Conservation (phyloP, 37 sponge, comb jelly and placozoan species). For the Beroe forskalii region DNA sequence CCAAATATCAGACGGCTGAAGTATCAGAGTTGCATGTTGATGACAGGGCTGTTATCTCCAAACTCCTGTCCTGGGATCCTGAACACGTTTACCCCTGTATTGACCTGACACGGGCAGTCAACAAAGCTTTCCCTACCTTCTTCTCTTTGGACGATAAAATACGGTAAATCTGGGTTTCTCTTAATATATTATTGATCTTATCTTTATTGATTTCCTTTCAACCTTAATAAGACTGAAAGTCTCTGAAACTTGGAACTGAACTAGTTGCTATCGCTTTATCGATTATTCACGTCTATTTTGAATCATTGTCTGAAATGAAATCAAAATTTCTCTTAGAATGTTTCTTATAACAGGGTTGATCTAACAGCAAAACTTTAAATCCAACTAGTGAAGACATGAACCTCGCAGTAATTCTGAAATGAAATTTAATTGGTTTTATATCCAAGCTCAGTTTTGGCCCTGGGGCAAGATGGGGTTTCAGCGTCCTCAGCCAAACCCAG, state of each 20-base stretch:
- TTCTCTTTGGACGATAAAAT: conserved; percentile 11
- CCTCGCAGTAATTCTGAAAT: no score
- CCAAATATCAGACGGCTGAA: neutral
- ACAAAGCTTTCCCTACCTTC: neutral
- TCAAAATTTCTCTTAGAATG: neutral
- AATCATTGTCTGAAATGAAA: neutral
- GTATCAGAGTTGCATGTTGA: neutral
- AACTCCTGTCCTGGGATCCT: conserved; percentile 22
- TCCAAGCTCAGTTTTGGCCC: no score
- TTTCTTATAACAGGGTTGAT: neutral
- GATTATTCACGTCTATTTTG: no score
- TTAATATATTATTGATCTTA: neutral
- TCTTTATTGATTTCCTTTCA: no score
- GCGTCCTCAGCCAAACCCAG: no score
- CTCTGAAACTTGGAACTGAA: no score
- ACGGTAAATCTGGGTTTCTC: neutral
- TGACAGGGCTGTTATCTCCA: neutral
- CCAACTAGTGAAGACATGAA: no score
- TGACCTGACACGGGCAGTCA: conserved; percentile 12
- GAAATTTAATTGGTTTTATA: no score
- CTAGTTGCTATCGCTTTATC: no score
- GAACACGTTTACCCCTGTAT: conserved; percentile 18
- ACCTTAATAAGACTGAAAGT: no score
- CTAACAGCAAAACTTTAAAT: no score
- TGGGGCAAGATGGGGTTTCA: no score